Evolutionary conservation across 2,113 vertebrate species (phyloP), one percentile per base, ranked within the genome.

Genomic region (Mastomys natalensis): DNA sequence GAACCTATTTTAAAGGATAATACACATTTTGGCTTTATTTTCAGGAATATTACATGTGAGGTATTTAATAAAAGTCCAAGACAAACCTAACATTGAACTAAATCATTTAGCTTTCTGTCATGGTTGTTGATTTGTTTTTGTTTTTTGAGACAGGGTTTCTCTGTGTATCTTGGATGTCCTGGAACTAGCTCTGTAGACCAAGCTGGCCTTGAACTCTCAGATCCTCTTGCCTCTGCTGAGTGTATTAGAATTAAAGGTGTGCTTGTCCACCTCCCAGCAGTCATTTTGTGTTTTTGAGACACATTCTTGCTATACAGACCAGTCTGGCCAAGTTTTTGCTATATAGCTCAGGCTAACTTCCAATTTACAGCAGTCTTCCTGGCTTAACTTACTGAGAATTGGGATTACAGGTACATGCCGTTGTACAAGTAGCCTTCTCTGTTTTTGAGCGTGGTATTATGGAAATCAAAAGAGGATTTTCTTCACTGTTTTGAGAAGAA

Each of bases 31-130:
- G 16, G 81, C 26, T 95, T 87, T 96, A 87, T 70, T 78, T 96
- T 93, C 51, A 94, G 62, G 37, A 64, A 45, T 87, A 62, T 8
- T 76, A 62, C 15, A 7, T 87, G 34, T 12, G 22, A 86, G 87
- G 81, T 76, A 74, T 51, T 87, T 94, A 94, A 53, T 96, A 74
- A 55, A 64, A 11, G 0, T 91, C 97, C 43, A 96, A 72, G 73
- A 80, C 60, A 70, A 90, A 87, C 43, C 34, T 93, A 94, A 5
- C 82, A 11, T 21, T 90, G 66, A 87, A 95, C 21, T 60, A 62
- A 84, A 26, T 37, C 31, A 40, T 48, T 86, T 87, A 80, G 40
- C 78, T 24, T 45, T 90, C 1, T 87, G 5, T n/a, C 34, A 1
- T 68, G 45, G 62, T 87, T 51, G 26, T 19, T 66, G 11, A 58